These are phyloP conservation scores for Macroglossus sobrinus DNA, from an alignment of 2,113 vertebrate species.

Conservation along the genomic window DNA sequence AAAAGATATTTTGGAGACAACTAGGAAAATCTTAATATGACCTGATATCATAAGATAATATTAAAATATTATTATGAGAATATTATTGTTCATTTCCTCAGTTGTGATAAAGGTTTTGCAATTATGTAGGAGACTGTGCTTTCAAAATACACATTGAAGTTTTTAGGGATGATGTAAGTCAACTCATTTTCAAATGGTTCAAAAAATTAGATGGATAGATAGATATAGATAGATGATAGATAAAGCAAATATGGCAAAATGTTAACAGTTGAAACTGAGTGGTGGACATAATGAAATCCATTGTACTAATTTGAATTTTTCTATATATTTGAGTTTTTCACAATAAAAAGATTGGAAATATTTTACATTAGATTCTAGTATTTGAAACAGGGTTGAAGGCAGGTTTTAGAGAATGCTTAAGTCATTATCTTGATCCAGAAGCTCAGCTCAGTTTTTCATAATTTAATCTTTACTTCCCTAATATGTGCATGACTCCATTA, in stretches of 20 bases:
- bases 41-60: slow-evolving; percentile 13
- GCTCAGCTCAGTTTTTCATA: slow-evolving; percentile 14
- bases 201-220: neutral
- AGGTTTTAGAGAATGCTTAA: neutral
- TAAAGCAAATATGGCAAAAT: neutral
- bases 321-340: slow-evolving; percentile 29
- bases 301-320: slow-evolving; percentile 18
- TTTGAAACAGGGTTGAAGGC: neutral
- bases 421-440: neutral
- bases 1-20: neutral
- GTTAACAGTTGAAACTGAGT: slow-evolving; percentile 22
- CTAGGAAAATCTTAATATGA: neutral
- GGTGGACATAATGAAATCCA: neutral
- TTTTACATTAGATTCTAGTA: slow-evolving; percentile 1
- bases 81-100: slow-evolving; percentile 17
- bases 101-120: neutral
- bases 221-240: neutral
- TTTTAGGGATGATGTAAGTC: slow-evolving; percentile 1
- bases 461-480: slow-evolving; percentile 17
- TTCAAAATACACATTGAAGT: neutral
- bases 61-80: slow-evolving; percentile 23
- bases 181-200: neutral
- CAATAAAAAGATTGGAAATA: neutral
- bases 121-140: neutral
- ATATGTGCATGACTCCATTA: neutral